Conservation (phyloP, 2,113 vertebrate genomes). For the Campylomormyrus tamandua region DNA sequence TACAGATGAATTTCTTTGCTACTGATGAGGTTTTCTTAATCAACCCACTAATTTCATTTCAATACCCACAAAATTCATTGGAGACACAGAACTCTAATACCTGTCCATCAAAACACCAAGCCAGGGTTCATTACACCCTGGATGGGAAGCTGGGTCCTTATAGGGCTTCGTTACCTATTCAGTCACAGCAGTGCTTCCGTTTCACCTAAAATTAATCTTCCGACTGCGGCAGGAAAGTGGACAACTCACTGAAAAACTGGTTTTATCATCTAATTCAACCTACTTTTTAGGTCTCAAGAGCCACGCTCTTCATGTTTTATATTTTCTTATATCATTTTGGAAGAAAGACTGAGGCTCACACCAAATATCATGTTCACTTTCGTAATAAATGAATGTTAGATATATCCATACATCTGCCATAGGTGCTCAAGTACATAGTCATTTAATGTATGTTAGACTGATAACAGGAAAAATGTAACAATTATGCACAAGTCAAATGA, state of each 20-base stretch:
- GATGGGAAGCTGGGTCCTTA: background rate
- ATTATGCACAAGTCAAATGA: background rate
- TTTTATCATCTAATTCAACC: background rate
- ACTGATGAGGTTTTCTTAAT: background rate
- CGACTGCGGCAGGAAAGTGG: background rate
- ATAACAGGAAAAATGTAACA: background rate
- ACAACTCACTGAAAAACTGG: background rate
- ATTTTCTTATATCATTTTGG: background rate
- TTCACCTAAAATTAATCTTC: background rate
- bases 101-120: background rate
- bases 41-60: background rate
- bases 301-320: background rate
- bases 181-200: background rate
- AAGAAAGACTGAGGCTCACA: background rate
- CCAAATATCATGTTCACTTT: background rate
- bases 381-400: background rate
- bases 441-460: background rate
- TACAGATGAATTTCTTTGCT: background rate
- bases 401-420: background rate
- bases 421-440: background rate
- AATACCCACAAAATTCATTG: background rate
- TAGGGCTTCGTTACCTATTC: background rate
- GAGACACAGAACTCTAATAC: background rate
- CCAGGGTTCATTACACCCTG: background rate
- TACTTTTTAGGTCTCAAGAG: background rate